Conservation (phyloP, 2,113 vertebrate genomes). For the Paralichthys olivaceus region DNA sequence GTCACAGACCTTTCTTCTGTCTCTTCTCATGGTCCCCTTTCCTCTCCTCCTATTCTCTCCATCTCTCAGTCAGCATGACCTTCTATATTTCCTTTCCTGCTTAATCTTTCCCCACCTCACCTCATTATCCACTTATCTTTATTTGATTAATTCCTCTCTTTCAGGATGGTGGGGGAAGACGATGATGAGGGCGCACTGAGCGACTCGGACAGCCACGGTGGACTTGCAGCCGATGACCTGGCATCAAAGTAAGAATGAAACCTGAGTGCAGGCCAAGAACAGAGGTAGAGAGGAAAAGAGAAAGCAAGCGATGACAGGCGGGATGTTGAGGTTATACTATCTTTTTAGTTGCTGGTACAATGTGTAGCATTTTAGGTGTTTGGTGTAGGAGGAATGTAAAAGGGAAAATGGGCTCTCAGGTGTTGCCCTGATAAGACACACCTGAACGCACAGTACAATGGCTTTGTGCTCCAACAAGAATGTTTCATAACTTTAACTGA, state of each 20-base stretch:
- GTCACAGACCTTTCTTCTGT: slow-evolving; percentile 27
- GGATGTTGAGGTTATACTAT: background rate
- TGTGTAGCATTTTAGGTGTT: background rate
- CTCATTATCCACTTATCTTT: background rate
- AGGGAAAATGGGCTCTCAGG: background rate
- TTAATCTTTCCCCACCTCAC: background rate
- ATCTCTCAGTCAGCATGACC: background rate
- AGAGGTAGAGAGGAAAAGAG: background rate
- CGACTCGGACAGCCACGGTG: slow-evolving; percentile 87
- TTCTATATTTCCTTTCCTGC: background rate
- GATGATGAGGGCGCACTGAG: slow-evolving; percentile 92
- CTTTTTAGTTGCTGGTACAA: background rate
- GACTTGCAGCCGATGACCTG: slow-evolving; percentile 87
- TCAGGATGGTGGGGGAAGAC: slow-evolving; percentile 91
- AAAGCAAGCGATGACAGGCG: background rate
- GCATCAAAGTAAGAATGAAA: slow-evolving; percentile 90
- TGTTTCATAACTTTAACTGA: slow-evolving; percentile 3
- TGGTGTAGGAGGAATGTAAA: background rate
- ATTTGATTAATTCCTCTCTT: slow-evolving; percentile 24
- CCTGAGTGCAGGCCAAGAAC: background rate
- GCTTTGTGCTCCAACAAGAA: slow-evolving; percentile 9
- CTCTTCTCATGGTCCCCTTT: slow-evolving; percentile 2
- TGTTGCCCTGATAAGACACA: slow-evolving; percentile 1
- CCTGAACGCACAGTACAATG: slow-evolving; percentile 9
- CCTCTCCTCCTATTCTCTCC: background rate